Evolutionary conservation across 2,113 vertebrate species (phyloP), one percentile per base, ranked within the genome.

Genomic region (Lasiurus borealis): DNA sequence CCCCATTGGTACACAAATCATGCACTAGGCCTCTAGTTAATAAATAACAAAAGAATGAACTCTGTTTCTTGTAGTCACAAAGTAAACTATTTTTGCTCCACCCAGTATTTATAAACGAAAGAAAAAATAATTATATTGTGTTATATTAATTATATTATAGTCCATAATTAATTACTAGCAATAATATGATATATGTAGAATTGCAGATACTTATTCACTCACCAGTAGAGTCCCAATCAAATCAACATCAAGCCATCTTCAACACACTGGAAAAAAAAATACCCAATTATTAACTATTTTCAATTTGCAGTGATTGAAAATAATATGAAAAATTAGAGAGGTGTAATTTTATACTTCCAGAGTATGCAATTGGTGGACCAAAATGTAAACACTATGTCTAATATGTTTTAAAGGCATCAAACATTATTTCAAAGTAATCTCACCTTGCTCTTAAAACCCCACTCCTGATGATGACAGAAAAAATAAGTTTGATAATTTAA

Each of bases 101-200:
- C 15, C 44, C 14, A 48, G 46, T 50, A 76, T 50, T 76, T 76
- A 50, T 31, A 50, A 85, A 62, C 46, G 68, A 50, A 73, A 7
- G 72, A 16, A 90, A 82, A 77, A n/a, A 10, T 66, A 27, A 36
- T 50, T 27, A 72, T 16, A 59, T 80, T 69, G 27, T 73, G 72
- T 71, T 34, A 36, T 4, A 83, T 23, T 69, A 46, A 80, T 69
- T 57, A 34, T 27, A 72, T 71, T 59, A 72, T 46, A 82, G 9
- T 46, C 48, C 71, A 81, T 90, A 14, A 52, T 89, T n/a, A 13
- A 44, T 77, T 15, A 23, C 25, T 78, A 95, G 9, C 48, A 73
- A 75, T 50, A 31, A 90, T 76, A 73, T 78, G 9, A 80, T 72
- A n/a, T 16, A 89, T 69, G 66, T 64, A 92, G 80, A 77, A 85